A percentile compares a stretch with the other conserved stretches of the same genome.
These are phyloP conservation scores for Oophaga sylvatica DNA, from an alignment of 2,797 vertebrate species.

Conservation along the genomic window DNA sequence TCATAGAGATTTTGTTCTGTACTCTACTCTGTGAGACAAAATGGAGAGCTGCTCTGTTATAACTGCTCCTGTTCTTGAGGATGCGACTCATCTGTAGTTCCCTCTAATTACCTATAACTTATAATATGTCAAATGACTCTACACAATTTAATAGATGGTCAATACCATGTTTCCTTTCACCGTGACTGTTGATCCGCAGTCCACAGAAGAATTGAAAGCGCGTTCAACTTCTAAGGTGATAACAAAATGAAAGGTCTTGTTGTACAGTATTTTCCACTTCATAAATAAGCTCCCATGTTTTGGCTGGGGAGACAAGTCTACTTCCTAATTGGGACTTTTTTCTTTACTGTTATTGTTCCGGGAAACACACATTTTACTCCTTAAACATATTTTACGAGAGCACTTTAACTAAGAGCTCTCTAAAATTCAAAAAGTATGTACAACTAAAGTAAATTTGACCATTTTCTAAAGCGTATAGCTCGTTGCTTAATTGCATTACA, in stretches of 20 bases:
- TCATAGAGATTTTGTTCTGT: too few species aligned
- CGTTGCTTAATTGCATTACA: slow-evolving; percentile 74
- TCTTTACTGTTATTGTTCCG: slow-evolving; percentile 2
- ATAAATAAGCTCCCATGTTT: neutral
- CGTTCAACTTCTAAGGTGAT: neutral
- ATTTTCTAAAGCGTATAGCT: slow-evolving; percentile 66
- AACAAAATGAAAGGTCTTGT: neutral
- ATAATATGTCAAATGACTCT: too few species aligned
- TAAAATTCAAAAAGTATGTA: slow-evolving; percentile 65
- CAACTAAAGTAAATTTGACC: slow-evolving; percentile 67
- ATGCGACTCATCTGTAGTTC: too few species aligned
- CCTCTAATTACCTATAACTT: too few species aligned
- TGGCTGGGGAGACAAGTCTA: neutral
- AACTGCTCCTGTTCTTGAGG: too few species aligned
- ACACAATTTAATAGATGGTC: too few species aligned
- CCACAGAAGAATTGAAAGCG: neutral
- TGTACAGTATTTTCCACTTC: neutral
- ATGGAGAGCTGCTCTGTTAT: too few species aligned
- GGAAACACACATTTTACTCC: slow-evolving; percentile 1
- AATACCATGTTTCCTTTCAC: neutral
- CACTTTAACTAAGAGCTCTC: slow-evolving; percentile 51
- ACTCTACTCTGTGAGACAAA: too few species aligned
- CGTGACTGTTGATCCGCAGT: neutral
- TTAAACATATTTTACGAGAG: slow-evolving; percentile 26
- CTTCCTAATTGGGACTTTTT: slow-evolving; percentile 13